Conservation (phyloP, 2,888 invertebrate genomes). For the Eurois occulta region DNA sequence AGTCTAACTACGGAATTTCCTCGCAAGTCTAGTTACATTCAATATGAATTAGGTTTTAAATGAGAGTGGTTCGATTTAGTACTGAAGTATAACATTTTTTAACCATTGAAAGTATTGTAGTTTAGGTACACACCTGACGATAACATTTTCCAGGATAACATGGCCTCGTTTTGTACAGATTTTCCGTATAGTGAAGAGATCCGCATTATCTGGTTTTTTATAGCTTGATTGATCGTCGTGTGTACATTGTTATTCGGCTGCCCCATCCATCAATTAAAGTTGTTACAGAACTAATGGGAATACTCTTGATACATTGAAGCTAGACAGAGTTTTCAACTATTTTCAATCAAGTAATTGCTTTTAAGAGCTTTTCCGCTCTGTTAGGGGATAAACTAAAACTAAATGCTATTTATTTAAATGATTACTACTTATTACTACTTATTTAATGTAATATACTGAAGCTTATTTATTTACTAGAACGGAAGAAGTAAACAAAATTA, state of each 20-base stretch:
- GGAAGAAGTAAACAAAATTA: neutral
- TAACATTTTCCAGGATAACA: too few species aligned
- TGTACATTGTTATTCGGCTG: neutral
- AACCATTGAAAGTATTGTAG: neutral
- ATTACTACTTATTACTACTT: too few species aligned
- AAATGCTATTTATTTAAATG: neutral
- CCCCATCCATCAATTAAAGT: neutral
- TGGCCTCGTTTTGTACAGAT: too few species aligned
- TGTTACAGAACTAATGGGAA: neutral
- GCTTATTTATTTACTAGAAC: neutral
- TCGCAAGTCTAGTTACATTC: neutral
- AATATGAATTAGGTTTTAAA: neutral
- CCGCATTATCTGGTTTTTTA: too few species aligned
- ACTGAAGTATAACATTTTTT: neutral
- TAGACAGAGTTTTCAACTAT: neutral
- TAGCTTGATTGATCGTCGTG: too few species aligned
- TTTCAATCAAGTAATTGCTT: too few species aligned
- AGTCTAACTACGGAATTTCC: neutral
- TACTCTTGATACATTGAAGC: too few species aligned
- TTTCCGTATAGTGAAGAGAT: too few species aligned
- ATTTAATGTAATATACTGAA: neutral
- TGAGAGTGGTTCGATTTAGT: neutral
- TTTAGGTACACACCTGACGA: neutral
- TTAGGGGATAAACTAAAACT: too few species aligned
- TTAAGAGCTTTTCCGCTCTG: too few species aligned